Conservation (phyloP, 2,113 vertebrate species). For the Rousettus leschenaultii region DNA sequence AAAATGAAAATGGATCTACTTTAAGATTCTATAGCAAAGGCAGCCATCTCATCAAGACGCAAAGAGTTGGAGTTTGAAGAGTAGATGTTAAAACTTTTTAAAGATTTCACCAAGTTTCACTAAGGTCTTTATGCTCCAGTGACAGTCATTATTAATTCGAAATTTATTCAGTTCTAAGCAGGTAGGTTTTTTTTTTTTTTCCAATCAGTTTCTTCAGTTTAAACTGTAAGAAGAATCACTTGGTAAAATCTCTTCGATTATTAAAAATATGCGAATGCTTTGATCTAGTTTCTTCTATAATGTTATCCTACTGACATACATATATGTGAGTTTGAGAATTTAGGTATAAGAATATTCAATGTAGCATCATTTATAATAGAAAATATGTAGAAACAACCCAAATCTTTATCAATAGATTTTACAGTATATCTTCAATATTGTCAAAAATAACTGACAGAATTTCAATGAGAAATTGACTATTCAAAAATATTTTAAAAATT, state of each 20-base stretch:
- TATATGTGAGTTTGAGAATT: neutral
- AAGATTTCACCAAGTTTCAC: slow-evolving; percentile 22
- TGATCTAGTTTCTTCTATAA: neutral
- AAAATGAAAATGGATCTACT: slow-evolving; percentile 60
- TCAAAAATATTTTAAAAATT: neutral
- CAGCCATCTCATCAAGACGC: neutral
- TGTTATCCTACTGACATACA: neutral
- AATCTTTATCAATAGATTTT: neutral
- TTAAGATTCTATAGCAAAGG: slow-evolving; percentile 27
- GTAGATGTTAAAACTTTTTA: neutral
- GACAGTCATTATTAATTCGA: neutral
- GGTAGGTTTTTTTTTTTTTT: neutral
- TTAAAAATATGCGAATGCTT: neutral
- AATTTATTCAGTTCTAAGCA: slow-evolving; percentile 21
- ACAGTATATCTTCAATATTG: neutral
- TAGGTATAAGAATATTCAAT: neutral
- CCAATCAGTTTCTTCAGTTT: neutral
- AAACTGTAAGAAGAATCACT: neutral
- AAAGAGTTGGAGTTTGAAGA: slow-evolving; percentile 38
- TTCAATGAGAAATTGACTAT: neutral
- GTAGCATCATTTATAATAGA: neutral
- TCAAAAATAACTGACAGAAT: neutral
- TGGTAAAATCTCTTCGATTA: slow-evolving; percentile 27
- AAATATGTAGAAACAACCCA: neutral
- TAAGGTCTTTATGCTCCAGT: neutral